A percentile compares a stretch with the other conserved stretches of the same genome.
Evolutionary conservation across 2,113 vertebrate species (phyloP).

Genomic region (Thamnaconus septentrionalis): DNA sequence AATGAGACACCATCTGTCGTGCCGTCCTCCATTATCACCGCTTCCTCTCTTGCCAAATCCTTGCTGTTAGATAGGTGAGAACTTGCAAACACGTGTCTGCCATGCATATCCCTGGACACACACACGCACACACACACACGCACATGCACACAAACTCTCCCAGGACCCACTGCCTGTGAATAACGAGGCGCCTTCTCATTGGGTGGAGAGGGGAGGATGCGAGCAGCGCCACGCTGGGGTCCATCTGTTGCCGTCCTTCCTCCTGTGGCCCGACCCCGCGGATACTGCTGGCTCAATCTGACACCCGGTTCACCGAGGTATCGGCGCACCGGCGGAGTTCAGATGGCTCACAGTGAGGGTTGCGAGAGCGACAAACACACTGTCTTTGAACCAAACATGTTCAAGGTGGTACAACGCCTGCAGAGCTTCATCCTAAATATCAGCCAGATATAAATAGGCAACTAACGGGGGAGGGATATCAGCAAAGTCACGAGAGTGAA

Average conservation of each 20-base stretch:
- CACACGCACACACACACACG: constrained; percentile 6
- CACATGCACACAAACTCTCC: constrained; percentile 6
- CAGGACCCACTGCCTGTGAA: constrained; percentile 6
- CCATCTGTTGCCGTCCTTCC: constrained; percentile 54
- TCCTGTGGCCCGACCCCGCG: constrained; percentile 25
- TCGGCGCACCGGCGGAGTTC: constrained; percentile 35
- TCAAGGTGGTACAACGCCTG: constrained; percentile 2
- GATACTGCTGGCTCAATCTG: constrained; percentile 51
- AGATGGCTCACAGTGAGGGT: constrained; percentile 44
- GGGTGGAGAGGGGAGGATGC: constrained; percentile 38
- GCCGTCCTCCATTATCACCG: constrained; percentile 30
- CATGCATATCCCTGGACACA: not conserved
- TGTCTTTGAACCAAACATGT: constrained; percentile 11
- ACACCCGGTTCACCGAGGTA: constrained; percentile 36
- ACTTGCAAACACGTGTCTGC: constrained; percentile 25
- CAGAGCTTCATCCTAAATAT: not conserved
- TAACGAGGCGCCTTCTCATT: constrained; percentile 6
- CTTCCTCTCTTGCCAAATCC: constrained; percentile 35
- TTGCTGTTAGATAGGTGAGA: constrained; percentile 55
- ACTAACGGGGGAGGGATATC: too few relatives aligned
- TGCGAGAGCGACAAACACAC: constrained; percentile 16
- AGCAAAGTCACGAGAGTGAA: too few relatives aligned
- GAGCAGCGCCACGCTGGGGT: constrained; percentile 46
- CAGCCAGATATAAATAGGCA: too few relatives aligned
- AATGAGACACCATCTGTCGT: constrained; percentile 53